Percentiles rank a stretch among this genome's conserved stretches.
Conservation (phyloP, 2,113 vertebrate species). For the Pavo muticus region DNA sequence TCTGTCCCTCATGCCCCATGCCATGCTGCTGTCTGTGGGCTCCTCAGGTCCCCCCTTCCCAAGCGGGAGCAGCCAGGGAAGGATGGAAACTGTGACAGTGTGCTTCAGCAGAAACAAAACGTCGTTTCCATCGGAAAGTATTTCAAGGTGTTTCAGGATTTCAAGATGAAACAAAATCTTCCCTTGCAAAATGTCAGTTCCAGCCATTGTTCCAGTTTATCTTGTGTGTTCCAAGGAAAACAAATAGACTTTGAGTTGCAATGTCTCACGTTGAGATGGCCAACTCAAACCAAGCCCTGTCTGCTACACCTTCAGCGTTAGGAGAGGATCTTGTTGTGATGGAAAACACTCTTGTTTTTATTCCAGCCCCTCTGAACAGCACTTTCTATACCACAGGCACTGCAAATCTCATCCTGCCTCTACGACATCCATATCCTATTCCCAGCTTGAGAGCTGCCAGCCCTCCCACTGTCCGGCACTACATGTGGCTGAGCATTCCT, state of each 20-base stretch:
- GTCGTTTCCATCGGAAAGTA: slow-evolving; percentile 57
- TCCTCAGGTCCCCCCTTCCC: neutral
- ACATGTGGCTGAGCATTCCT: neutral
- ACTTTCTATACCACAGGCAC: fast-evolving
- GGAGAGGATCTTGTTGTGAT: neutral
- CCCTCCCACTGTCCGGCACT: neutral
- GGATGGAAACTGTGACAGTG: neutral
- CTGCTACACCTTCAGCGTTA: neutral
- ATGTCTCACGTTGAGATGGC: neutral
- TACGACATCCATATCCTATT: fast-evolving
- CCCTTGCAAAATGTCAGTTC: slow-evolving; percentile 11
- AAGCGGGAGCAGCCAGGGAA: neutral
- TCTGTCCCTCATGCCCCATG: neutral
- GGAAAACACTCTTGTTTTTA: neutral
- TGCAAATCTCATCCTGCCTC: neutral
- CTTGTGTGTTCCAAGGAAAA: slow-evolving; percentile 56
- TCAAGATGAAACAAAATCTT: slow-evolving; percentile 38
- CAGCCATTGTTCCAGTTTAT: slow-evolving; percentile 54
- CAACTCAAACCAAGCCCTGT: neutral
- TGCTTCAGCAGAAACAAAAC: slow-evolving; percentile 2
- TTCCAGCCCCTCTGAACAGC: neutral
- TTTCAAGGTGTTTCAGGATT: slow-evolving; percentile 51
- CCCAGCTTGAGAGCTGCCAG: neutral
- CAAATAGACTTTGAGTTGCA: slow-evolving; percentile 4
- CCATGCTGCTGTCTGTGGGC: fast-evolving